A percentile compares a stretch with the other conserved stretches of the same genome.
These are phyloP conservation scores for Drosophila anomelani DNA, from an alignment of 2,888 invertebrate genomes.

Conservation along the genomic window DNA sequence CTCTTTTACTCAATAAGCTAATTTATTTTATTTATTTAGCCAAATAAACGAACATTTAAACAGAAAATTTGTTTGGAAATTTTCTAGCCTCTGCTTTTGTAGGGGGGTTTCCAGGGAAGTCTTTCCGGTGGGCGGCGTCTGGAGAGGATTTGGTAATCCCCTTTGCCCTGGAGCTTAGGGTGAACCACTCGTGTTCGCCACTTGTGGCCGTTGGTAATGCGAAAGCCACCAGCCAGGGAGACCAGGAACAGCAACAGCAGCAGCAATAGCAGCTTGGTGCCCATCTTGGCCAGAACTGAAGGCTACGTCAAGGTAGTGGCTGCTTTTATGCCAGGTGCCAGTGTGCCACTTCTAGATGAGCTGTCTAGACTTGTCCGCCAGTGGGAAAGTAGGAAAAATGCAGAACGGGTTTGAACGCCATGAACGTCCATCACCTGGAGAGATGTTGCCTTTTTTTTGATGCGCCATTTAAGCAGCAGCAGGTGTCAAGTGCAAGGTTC, in stretches of 20 bases:
- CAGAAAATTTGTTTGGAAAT: not conserved
- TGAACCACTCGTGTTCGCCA: slow-evolving; percentile 47
- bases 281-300: slow-evolving; percentile 63
- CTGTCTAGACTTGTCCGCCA: slow-evolving; percentile 32
- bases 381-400: slow-evolving; percentile 55
- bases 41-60: slow-evolving; percentile 51
- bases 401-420: slow-evolving; percentile 53
- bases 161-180: slow-evolving; percentile 55
- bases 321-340: slow-evolving; percentile 62
- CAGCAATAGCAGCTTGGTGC: slow-evolving; percentile 33
- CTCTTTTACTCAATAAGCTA: slow-evolving; percentile 25
- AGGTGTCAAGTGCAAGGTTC: slow-evolving; percentile 69
- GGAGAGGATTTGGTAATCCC: slow-evolving; percentile 55
- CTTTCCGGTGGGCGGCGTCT: slow-evolving; percentile 36
- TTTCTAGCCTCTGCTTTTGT: slow-evolving; percentile 11
- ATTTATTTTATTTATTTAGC: slow-evolving; percentile 76
- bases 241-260: slow-evolving; percentile 36
- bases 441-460: slow-evolving; percentile 8
- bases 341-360: slow-evolving; percentile 49
- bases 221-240: not conserved
- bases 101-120: not conserved
- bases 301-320: slow-evolving; percentile 1
- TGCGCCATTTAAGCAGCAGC: slow-evolving; percentile 57
- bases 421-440: slow-evolving; percentile 54
- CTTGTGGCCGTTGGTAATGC: slow-evolving; percentile 38